Evolutionary conservation across 1,140 invertebrate species (phyloP).

Genomic region (Acromyrmex heyeri): DNA sequence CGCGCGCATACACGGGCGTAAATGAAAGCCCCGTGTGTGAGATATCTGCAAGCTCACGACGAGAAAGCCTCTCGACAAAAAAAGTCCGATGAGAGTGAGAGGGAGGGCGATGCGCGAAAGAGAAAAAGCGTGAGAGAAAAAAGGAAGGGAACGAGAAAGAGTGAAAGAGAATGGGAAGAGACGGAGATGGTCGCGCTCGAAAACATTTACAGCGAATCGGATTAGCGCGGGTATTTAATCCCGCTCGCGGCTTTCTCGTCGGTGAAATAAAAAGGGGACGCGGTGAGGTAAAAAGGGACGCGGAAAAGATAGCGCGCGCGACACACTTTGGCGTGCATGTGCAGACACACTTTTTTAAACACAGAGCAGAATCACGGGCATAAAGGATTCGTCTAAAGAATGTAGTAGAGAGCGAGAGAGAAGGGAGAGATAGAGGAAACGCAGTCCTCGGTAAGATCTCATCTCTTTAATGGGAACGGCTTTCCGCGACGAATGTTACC

Average conservation of each 20-base stretch:
- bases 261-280: conserved; percentile 69
- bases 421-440: not conserved
- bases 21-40: conserved; percentile 45
- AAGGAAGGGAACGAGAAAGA: not conserved
- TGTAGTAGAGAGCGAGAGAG: not conserved
- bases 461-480: conserved; percentile 75
- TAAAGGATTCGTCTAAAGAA: conserved; percentile 33
- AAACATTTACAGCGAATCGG: conserved; percentile 77
- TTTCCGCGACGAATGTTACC: conserved; percentile 59
- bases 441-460: conserved; percentile 73
- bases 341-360: conserved; percentile 26
- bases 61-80: conserved; percentile 53
- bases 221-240: conserved; percentile 78
- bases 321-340: conserved; percentile 20
- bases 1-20: conserved; percentile 35
- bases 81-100: conserved; percentile 24
- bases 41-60: conserved; percentile 53
- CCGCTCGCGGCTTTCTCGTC: conserved; percentile 67
- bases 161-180: not conserved
- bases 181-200: conserved; percentile 53
- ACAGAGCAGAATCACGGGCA: conserved; percentile 37
- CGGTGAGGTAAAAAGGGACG: conserved; percentile 59
- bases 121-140: not conserved
- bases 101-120: not conserved
- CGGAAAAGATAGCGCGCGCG: conserved; percentile 59